These are phyloP conservation scores for Grammomys surdaster DNA, from an alignment of 2,113 vertebrate genomes.

Conservation along the genomic window DNA sequence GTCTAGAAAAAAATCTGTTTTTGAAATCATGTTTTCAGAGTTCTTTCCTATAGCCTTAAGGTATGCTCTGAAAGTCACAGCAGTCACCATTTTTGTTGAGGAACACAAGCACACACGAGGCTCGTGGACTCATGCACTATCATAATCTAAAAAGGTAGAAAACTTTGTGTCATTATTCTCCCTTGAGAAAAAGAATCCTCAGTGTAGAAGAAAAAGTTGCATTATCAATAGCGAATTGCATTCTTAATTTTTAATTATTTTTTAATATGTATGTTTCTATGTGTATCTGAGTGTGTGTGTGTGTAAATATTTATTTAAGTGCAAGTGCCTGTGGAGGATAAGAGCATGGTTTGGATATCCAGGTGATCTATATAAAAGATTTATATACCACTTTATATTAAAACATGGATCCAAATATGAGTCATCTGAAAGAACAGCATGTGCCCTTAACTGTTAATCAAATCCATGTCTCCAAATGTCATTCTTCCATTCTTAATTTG, in stretches of 20 bases:
- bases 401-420: not conserved
- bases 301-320: not conserved
- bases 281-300: not conserved
- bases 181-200: constrained; percentile 36
- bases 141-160: constrained; percentile 22
- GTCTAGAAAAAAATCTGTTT: too few relatives aligned
- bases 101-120: too few relatives aligned
- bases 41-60: too few relatives aligned
- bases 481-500: not conserved
- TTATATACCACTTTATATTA: too few relatives aligned
- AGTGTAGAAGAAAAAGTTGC: constrained; percentile 32
- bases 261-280: too few relatives aligned
- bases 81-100: too few relatives aligned
- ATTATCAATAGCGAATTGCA: not conserved
- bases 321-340: not conserved
- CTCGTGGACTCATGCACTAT: not conserved
- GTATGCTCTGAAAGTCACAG: too few relatives aligned
- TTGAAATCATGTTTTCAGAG: too few relatives aligned
- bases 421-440: not conserved
- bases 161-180: not conserved
- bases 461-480: not conserved
- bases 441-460: not conserved
- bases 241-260: not conserved
- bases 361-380: not conserved
- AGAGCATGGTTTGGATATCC: not conserved